Evolutionary conservation across 53 echinoderm and acorn worm genomes (phyloP).

Genomic region (Apostichopus leukothele): DNA sequence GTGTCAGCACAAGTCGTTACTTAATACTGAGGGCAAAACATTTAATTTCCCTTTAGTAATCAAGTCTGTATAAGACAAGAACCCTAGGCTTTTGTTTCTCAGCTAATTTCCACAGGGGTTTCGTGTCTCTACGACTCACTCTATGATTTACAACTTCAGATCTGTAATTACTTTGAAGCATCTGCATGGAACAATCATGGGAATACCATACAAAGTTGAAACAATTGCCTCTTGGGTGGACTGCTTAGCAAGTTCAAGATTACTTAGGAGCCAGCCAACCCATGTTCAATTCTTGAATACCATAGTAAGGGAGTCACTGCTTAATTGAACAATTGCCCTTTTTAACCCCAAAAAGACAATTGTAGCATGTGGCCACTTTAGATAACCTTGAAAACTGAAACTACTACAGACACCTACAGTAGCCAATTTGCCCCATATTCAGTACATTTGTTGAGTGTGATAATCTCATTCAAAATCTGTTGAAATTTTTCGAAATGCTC

Average conservation of each 20-base stretch:
- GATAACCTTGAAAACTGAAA: no score
- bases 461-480: no score
- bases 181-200: neutral
- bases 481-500: no score
- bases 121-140: constrained; percentile 36
- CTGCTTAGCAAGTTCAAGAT: neutral
- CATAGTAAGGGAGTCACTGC: no score
- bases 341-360: no score
- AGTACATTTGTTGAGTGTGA: no score
- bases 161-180: constrained; percentile 10
- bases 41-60: constrained; percentile 46
- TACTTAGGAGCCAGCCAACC: neutral
- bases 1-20: neutral
- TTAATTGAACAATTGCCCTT: no score
- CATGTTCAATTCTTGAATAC: neutral
- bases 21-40: constrained; percentile 43
- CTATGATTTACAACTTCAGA: constrained; percentile 37
- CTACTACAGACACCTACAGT: no score
- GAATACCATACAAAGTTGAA: constrained; percentile 1
- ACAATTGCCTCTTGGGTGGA: neutral
- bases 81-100: constrained; percentile 7
- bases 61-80: constrained; percentile 36
- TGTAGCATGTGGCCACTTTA: no score
- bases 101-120: constrained; percentile 38
- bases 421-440: no score